Conservation (phyloP, 2,113 vertebrate species). For the Danionella cerebrum region DNA sequence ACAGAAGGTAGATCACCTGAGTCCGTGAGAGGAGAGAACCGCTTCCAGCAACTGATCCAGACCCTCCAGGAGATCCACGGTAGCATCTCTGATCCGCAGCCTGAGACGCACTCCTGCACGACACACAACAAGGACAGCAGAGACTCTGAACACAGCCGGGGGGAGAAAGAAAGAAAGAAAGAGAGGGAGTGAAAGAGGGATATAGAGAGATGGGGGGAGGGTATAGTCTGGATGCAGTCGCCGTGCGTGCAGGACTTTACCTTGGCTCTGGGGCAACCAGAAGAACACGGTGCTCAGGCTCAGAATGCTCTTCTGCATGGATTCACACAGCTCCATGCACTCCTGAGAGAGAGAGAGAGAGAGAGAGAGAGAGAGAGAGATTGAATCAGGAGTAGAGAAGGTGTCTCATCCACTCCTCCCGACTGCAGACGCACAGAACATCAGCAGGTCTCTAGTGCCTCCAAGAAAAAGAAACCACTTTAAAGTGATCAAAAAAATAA, state of each 20-base stretch:
- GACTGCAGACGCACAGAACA: background rate
- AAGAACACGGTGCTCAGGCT: constrained; percentile 73
- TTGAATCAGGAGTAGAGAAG: no score
- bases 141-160: no score
- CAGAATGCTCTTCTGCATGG: constrained; percentile 65
- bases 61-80: constrained; percentile 74
- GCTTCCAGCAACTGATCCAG: constrained; percentile 75
- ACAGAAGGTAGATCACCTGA: constrained; percentile 64
- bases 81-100: constrained; percentile 70
- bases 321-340: constrained; percentile 64
- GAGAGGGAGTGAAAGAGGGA: no score
- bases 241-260: constrained; percentile 52
- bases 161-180: no score
- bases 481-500: no score
- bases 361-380: no score
- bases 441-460: background rate
- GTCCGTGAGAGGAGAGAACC: constrained; percentile 64
- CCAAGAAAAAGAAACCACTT: no score
- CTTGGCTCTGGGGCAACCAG: constrained; percentile 83
- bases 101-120: constrained; percentile 76
- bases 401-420: no score
- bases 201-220: no score
- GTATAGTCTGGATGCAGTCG: no score
- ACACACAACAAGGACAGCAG: background rate
- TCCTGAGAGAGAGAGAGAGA: constrained; percentile 54